These are phyloP conservation scores for Anseranas semipalmata DNA, from an alignment of 2,113 vertebrate genomes.

Conservation along the genomic window DNA sequence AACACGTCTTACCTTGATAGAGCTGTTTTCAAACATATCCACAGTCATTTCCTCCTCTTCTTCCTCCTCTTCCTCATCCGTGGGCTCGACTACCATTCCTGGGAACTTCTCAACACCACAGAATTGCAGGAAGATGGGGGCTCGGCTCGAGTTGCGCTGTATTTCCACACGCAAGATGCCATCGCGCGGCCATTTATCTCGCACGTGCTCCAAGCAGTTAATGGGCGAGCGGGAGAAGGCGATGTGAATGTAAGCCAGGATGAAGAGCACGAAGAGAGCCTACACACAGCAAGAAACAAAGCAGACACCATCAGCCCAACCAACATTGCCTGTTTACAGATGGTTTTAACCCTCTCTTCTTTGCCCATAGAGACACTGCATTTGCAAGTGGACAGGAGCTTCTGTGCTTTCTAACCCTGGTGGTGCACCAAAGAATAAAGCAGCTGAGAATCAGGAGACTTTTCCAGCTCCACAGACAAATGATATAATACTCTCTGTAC, in stretches of 20 bases:
- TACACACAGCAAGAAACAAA: constrained; percentile 21
- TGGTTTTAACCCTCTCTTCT: not conserved
- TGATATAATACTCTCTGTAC: not conserved
- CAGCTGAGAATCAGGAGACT: not conserved
- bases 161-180: constrained; percentile 95
- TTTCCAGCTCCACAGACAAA: not conserved
- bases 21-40: constrained; percentile 95
- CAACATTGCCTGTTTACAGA: fast-evolving
- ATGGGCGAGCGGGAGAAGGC: constrained; percentile 97
- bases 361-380: fast-evolving
- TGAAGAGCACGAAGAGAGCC: constrained; percentile 96
- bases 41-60: constrained; percentile 91
- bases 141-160: constrained; percentile 91
- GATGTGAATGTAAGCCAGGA: constrained; percentile 97
- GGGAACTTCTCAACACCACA: constrained; percentile 81
- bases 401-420: fast-evolving
- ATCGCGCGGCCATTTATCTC: constrained; percentile 93
- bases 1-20: constrained; percentile 66
- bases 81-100: constrained; percentile 77
- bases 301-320: not conserved
- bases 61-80: constrained; percentile 81
- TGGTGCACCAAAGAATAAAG: not conserved
- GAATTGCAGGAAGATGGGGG: constrained; percentile 92
- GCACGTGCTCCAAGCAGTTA: constrained; percentile 93
- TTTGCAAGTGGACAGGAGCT: not conserved